Conservation (phyloP, 2,113 vertebrate species). For the Platysteira castanea region DNA sequence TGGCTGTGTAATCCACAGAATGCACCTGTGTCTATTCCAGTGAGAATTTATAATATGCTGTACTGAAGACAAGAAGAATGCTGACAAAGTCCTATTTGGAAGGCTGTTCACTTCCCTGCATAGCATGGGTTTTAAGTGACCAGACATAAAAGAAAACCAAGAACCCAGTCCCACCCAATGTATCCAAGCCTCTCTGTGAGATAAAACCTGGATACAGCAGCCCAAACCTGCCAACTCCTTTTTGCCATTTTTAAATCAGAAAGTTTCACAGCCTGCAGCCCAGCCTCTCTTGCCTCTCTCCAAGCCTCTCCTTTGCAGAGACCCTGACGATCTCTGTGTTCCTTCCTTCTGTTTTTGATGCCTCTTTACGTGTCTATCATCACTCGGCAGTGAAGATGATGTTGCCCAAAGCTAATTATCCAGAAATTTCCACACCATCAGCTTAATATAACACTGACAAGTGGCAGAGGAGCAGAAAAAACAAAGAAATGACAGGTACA, state of each 20-base stretch:
- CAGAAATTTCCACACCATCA: not conserved
- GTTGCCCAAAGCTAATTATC: not conserved
- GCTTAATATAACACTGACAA: not conserved
- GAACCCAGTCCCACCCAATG: not conserved
- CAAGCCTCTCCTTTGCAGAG: not conserved
- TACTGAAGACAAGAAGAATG: not conserved
- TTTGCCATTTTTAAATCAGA: not conserved
- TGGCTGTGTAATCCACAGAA: not conserved
- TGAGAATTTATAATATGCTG: not conserved
- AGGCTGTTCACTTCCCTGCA: not conserved
- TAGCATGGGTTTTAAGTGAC: accelerated
- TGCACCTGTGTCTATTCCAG: not conserved
- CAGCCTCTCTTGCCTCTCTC: not conserved
- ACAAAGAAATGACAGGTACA: not conserved
- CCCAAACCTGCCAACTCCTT: accelerated
- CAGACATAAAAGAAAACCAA: not conserved
- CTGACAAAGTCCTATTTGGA: not conserved
- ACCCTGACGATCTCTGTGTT: not conserved
- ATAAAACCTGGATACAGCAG: not conserved
- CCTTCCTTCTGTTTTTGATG: not conserved
- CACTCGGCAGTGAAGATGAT: not conserved
- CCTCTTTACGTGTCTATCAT: not conserved
- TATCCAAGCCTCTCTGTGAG: not conserved
- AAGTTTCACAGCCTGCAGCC: not conserved
- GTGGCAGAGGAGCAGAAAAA: not conserved